Evolutionary conservation across 2,113 vertebrate species (phyloP).

Genomic region (Seriola rivoliana): DNA sequence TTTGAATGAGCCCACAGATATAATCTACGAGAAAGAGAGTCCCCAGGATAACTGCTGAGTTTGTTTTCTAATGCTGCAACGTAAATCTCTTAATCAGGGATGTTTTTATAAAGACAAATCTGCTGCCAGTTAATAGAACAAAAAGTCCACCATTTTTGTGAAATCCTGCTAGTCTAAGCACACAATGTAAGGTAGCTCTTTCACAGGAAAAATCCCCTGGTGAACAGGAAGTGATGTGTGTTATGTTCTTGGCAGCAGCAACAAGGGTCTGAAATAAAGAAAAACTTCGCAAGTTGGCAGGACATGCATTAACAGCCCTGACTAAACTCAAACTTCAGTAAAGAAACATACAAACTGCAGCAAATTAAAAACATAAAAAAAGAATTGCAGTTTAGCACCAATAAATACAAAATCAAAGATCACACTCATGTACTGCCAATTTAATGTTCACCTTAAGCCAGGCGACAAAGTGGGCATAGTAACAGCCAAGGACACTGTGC

Average conservation of each 20-base stretch:
- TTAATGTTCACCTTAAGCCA: conserved; percentile 26
- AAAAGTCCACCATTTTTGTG: conserved; percentile 21
- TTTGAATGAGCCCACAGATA: background rate
- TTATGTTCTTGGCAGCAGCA: conserved; percentile 37
- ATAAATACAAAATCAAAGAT: background rate
- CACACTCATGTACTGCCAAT: background rate
- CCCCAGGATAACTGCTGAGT: background rate
- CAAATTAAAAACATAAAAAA: background rate
- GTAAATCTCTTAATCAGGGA: background rate
- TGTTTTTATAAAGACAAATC: conserved; percentile 10
- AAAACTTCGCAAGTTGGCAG: background rate
- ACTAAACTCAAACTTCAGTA: background rate
- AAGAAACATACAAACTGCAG: background rate
- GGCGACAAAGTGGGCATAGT: conserved; percentile 42
- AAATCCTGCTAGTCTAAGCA: conserved; percentile 52
- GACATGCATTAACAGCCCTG: background rate
- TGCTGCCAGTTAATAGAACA: conserved; percentile 20
- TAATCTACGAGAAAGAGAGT: background rate
- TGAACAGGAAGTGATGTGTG: conserved; percentile 31
- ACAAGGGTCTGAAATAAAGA: background rate
- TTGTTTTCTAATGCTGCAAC: background rate
- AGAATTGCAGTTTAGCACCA: background rate
- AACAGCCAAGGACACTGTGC: conserved; percentile 45
- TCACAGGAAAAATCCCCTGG: conserved; percentile 24
- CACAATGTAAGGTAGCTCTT: conserved; percentile 10